phyloP scores from a whole-genome alignment of 64 coral and sea anemone species.

The Porites lutea region DNA sequence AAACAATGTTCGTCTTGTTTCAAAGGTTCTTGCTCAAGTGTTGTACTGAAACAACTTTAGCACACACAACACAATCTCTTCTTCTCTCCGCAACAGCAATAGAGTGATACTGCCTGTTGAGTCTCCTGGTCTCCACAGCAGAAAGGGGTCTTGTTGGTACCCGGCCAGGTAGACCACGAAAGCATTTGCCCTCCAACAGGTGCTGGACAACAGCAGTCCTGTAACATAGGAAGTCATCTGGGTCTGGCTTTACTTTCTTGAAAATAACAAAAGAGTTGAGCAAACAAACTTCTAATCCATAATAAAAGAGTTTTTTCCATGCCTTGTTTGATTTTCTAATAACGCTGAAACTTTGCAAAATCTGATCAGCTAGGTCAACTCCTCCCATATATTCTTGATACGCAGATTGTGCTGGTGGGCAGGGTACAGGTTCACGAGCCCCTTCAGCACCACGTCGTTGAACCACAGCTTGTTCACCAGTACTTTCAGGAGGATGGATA shows the following conservation, averaged over 20 bases:
- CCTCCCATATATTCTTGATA: conserved; percentile 57
- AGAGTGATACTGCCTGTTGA: conserved; percentile 53
- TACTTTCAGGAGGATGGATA: conserved; percentile 46
- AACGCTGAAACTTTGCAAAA: conserved; percentile 44
- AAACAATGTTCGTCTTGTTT: conserved; percentile 24
- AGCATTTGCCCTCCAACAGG: conserved; percentile 35
- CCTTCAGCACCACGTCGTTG: neutral
- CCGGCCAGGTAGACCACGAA: conserved; percentile 24
- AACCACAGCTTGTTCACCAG: conserved; percentile 25
- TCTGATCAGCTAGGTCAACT: conserved; percentile 4
- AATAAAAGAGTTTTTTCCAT: conserved; percentile 70
- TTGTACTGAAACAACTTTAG: conserved; percentile 40
- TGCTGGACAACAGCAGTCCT: conserved; percentile 39
- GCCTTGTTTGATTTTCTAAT: conserved; percentile 63
- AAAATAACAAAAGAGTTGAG: conserved; percentile 39
- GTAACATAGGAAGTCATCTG: conserved; percentile 27
- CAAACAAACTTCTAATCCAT: conserved; percentile 58
- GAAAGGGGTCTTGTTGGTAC: neutral
- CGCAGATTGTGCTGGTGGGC: conserved; percentile 50
- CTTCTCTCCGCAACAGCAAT: conserved; percentile 38
- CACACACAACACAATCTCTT: conserved; percentile 72
- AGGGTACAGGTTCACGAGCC: conserved; percentile 23
- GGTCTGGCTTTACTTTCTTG: conserved; percentile 9
- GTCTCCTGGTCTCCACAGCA: conserved; percentile 39
- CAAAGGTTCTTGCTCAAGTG: conserved; percentile 35